A percentile compares a stretch with the other conserved stretches of the same genome.
Conservation (phyloP, 2,888 invertebrate genomes). For the Tinea semifulvella region DNA sequence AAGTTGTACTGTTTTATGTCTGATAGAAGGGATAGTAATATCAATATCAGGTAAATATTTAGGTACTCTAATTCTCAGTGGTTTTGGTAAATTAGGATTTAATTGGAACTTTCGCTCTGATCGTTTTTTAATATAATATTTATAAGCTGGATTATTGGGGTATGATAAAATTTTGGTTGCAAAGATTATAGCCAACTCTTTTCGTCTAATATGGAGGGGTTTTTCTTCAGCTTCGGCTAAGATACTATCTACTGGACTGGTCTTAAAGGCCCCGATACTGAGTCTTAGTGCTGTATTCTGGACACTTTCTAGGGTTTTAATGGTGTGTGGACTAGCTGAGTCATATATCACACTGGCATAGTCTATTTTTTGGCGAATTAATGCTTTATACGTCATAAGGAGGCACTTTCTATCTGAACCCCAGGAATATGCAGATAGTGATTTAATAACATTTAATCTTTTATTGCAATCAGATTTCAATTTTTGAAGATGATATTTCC, state of each 20-base stretch:
- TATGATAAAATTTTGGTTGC: neutral
- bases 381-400: constrained; percentile 15
- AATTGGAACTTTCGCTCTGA: too few species aligned
- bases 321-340: constrained; percentile 14
- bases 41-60: too few species aligned
- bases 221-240: constrained; percentile 3
- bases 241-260: neutral
- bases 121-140: constrained; percentile 3
- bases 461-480: constrained; percentile 19
- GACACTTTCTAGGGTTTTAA: neutral
- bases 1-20: too few species aligned
- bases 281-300: constrained; percentile 8
- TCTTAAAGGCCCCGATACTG: neutral
- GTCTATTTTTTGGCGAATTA: constrained; percentile 19
- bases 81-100: too few species aligned
- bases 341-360: constrained; percentile 18
- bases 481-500: constrained; percentile 17
- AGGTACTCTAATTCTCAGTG: too few species aligned
- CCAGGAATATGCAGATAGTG: constrained; percentile 17
- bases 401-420: constrained; percentile 18
- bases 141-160: neutral
- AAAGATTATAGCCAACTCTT: neutral
- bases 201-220: neutral
- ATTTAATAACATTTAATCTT: constrained; percentile 18
- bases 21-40: too few species aligned